Conservation (phyloP, 2,113 vertebrate genomes). For the Corvus hawaiiensis region DNA sequence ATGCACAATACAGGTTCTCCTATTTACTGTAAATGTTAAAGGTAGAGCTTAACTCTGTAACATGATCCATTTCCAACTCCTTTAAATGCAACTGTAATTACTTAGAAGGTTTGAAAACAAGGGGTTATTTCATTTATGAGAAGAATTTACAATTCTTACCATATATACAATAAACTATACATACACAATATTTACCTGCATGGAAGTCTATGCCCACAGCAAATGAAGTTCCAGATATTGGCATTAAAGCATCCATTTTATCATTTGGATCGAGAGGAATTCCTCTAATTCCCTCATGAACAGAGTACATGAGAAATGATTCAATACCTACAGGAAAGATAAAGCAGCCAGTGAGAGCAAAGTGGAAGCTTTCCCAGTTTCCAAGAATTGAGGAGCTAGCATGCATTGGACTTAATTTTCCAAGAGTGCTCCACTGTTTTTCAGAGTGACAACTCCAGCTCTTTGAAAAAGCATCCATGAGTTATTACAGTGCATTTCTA, state of each 20-base stretch:
- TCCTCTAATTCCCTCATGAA: slow-evolving; percentile 94
- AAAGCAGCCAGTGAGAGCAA: neutral
- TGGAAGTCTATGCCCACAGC: slow-evolving; percentile 97
- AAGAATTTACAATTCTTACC: neutral
- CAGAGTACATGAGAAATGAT: slow-evolving; percentile 95
- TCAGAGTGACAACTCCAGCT: neutral
- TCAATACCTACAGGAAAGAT: slow-evolving; percentile 81
- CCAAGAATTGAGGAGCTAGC: neutral
- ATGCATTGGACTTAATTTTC: neutral
- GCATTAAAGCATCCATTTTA: slow-evolving; percentile 93
- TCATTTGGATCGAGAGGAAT: slow-evolving; percentile 91
- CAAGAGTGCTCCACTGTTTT: neutral
- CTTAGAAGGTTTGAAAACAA: neutral
- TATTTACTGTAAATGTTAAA: neutral
- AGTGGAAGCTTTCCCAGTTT: neutral
- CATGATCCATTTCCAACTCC: neutral
- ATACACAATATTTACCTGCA: slow-evolving; percentile 78
- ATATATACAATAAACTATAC: neutral
- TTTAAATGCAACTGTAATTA: neutral
- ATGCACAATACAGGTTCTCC: neutral
- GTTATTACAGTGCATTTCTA: neutral
- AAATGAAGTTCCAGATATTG: slow-evolving; percentile 91
- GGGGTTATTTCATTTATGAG: neutral
- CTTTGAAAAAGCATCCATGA: neutral
- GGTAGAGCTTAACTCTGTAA: neutral